phyloP scores from a whole-genome alignment of 2,888 invertebrate species.

The Parnassius mnemosyne region DNA sequence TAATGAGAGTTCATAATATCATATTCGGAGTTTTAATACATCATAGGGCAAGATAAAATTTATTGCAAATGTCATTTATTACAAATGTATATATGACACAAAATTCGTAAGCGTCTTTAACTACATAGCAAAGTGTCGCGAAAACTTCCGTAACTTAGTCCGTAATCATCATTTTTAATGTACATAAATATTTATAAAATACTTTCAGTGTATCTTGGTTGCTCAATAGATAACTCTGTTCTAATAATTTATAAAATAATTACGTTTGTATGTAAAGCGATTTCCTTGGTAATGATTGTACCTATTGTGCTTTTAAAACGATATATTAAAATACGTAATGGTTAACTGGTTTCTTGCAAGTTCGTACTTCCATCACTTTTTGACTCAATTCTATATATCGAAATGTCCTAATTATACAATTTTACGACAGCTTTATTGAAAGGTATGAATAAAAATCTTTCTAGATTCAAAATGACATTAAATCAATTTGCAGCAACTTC shows the following conservation, averaged over 20 bases:
- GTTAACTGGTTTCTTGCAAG: slow-evolving; percentile 45
- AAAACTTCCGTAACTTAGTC: slow-evolving; percentile 40
- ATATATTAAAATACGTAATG: slow-evolving; percentile 44
- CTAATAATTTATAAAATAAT: slow-evolving; percentile 52
- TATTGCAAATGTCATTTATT: too few relatives aligned
- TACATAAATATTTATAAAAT: slow-evolving; percentile 56
- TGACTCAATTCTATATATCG: neutral
- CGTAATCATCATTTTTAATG: slow-evolving; percentile 46
- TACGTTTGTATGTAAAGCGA: slow-evolving; percentile 62
- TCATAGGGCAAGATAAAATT: too few relatives aligned
- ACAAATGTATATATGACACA: too few relatives aligned
- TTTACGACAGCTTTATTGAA: slow-evolving; percentile 11
- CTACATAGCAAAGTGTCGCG: slow-evolving; percentile 47
- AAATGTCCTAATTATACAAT: slow-evolving; percentile 12
- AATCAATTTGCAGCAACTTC: slow-evolving; percentile 22
- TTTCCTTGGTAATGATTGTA: slow-evolving; percentile 71
- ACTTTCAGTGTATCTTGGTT: slow-evolving; percentile 46
- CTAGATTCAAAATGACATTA: neutral
- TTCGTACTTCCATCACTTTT: neutral
- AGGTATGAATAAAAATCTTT: neutral
- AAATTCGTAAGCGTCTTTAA: slow-evolving; percentile 17
- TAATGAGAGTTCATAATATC: too few relatives aligned
- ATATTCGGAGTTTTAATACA: too few relatives aligned
- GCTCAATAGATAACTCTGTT: slow-evolving; percentile 50
- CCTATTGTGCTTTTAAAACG: slow-evolving; percentile 49